A percentile compares a stretch with the other conserved stretches of the same genome.
These are phyloP conservation scores for Brachystomella parvula DNA, from an alignment of 1,140 invertebrate species.

Conservation along the genomic window DNA sequence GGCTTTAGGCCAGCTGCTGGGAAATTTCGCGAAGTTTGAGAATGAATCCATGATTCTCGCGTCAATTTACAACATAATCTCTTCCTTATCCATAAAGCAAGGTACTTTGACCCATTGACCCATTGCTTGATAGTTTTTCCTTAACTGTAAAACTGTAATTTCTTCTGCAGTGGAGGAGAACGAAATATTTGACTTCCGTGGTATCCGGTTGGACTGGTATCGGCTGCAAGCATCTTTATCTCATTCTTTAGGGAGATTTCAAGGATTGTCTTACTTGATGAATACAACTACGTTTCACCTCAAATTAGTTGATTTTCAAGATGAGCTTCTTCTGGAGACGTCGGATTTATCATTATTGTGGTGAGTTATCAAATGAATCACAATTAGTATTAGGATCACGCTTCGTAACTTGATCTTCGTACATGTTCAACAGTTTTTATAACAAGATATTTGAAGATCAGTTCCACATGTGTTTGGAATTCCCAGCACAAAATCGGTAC, in stretches of 20 bases:
- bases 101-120: conserved; percentile 41
- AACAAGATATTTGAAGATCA: conserved; percentile 95
- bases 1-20: conserved; percentile 75
- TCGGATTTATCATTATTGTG: conserved; percentile 95
- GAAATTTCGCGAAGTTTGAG: conserved; percentile 68
- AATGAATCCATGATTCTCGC: conserved; percentile 91
- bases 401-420: not conserved
- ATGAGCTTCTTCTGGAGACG: conserved; percentile 92
- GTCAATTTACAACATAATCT: conserved; percentile 82
- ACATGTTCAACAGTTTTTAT: conserved; percentile 63
- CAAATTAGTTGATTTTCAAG: conserved; percentile 96
- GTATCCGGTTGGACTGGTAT: conserved; percentile 94
- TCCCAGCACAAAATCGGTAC: conserved; percentile 93
- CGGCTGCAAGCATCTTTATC: conserved; percentile 91
- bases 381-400: not conserved
- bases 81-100: conserved; percentile 83
- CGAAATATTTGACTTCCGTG: conserved; percentile 90
- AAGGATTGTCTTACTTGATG: conserved; percentile 53
- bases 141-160: conserved; percentile 13
- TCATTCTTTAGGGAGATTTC: conserved; percentile 68
- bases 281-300: conserved; percentile 96
- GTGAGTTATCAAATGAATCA: conserved; percentile 42
- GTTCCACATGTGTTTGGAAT: conserved; percentile 97
- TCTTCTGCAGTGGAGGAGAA: conserved; percentile 75
- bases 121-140: conserved; percentile 2